Percentiles rank a stretch among this genome's conserved stretches.
Evolutionary conservation across 2,113 vertebrate genomes (phyloP).

Genomic region (Charadrius vociferus): DNA sequence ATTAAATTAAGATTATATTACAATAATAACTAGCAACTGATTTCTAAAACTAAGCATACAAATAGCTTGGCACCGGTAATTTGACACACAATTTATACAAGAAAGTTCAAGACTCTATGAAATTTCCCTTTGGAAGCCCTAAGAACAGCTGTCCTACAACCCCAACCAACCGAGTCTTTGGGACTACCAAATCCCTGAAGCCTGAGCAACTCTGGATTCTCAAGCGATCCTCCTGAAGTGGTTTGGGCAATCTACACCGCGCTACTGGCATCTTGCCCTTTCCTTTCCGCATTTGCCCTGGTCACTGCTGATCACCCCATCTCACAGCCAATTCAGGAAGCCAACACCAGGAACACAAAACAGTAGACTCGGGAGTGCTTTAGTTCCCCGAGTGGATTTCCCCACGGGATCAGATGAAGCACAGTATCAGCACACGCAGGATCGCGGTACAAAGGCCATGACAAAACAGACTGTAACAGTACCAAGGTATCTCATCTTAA

Average conservation of each 20-base stretch:
- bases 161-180: background rate
- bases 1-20: background rate
- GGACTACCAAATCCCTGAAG: background rate
- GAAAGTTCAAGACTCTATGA: background rate
- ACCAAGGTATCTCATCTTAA: background rate
- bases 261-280: background rate
- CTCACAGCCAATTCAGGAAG: background rate
- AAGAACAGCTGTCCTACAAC: background rate
- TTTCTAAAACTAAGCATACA: background rate
- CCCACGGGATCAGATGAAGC: background rate
- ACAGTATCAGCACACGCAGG: background rate
- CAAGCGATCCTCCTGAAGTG: background rate
- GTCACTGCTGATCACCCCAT: rapidly evolving
- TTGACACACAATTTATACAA: background rate
- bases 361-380: background rate
- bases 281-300: background rate
- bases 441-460: background rate
- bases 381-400: background rate
- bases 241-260: background rate
- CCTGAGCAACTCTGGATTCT: background rate
- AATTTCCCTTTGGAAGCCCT: background rate
- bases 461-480: background rate
- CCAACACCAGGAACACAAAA: background rate
- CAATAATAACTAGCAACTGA: background rate
- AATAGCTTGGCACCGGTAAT: background rate